These are phyloP conservation scores for Tragelaphus oryx DNA, from an alignment of 2,797 vertebrate genomes.

Conservation along the genomic window DNA sequence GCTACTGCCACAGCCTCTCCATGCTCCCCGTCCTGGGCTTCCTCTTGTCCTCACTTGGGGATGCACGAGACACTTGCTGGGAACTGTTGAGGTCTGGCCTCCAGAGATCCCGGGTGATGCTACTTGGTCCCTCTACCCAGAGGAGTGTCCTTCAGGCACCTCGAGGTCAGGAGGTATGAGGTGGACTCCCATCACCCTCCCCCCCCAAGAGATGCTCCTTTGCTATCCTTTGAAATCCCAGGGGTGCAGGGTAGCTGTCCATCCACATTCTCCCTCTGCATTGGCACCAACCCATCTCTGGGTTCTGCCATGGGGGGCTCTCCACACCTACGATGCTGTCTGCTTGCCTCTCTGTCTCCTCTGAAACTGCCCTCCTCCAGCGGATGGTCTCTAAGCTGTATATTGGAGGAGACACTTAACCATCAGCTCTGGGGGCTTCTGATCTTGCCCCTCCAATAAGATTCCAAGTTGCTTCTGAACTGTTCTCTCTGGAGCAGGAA, in stretches of 20 bases:
- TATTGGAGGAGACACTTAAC: background rate
- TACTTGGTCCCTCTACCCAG: background rate
- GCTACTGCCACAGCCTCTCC: accelerated
- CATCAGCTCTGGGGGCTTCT: background rate
- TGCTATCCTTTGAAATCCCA: background rate
- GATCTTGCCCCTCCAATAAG: background rate
- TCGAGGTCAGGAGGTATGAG: background rate
- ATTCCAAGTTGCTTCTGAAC: background rate
- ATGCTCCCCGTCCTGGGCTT: accelerated
- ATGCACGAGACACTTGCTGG: too few species aligned
- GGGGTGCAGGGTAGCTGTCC: accelerated
- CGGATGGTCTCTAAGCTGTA: background rate
- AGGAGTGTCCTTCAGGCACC: background rate
- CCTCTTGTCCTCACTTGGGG: background rate
- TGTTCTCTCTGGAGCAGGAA: background rate
- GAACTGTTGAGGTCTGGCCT: background rate
- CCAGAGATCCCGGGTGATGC: background rate
- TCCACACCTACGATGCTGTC: too few species aligned
- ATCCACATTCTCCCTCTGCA: background rate
- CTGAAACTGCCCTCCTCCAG: background rate
- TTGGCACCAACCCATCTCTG: background rate
- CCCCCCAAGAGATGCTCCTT: background rate
- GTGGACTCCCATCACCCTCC: accelerated
- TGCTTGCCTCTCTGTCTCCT: background rate
- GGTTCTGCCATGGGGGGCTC: background rate